Evolutionary conservation across 2,797 vertebrate species (phyloP).

Genomic region (Mus caroli): DNA sequence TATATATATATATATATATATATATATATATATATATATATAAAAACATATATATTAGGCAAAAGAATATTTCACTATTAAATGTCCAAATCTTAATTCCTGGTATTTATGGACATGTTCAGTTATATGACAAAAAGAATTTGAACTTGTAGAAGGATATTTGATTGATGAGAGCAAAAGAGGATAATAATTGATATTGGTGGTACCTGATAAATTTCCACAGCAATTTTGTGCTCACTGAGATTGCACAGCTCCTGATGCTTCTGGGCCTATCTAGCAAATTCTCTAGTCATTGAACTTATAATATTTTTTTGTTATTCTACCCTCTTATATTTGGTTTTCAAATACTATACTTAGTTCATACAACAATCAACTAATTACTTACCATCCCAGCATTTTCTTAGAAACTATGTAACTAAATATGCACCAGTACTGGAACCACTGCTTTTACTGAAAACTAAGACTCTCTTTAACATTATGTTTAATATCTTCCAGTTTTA

Average conservation of each 20-base stretch:
- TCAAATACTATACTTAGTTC: not conserved
- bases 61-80: not conserved
- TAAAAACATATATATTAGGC: not conserved
- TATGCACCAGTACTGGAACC: not conserved
- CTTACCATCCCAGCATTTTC: not conserved
- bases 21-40: too few species aligned
- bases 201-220: not conserved
- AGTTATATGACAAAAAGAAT: not conserved
- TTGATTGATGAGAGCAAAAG: not conserved
- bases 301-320: not conserved
- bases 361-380: not conserved
- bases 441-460: not conserved
- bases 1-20: too few species aligned
- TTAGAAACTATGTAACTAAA: not conserved
- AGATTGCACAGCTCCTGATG: not conserved
- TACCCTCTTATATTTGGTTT: not conserved
- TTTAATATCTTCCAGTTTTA: not conserved
- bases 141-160: not conserved
- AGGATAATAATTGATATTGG: not conserved
- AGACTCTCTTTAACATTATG: not conserved
- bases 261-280: not conserved
- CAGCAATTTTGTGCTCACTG: not conserved
- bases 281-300: not conserved
- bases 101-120: not conserved
- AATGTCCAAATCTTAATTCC: not conserved